Conservation (phyloP, 2,797 vertebrate genomes). For the Pelobates cultripes region DNA sequence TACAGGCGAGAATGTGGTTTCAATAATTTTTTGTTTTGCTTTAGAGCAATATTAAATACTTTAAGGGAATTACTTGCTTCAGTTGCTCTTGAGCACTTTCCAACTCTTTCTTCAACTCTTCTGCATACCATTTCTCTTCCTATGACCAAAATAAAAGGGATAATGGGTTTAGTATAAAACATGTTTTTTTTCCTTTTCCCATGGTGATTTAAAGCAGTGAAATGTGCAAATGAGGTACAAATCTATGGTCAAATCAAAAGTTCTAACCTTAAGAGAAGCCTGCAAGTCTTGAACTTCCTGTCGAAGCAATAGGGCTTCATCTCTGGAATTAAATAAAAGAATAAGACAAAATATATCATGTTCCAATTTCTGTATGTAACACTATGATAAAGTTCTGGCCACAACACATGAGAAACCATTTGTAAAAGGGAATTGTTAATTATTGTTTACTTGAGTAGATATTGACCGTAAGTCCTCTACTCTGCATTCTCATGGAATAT, state of each 20-base stretch:
- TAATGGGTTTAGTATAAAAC: too few relatives aligned
- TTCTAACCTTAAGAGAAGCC: conserved; percentile 87
- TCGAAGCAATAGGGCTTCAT: conserved; percentile 87
- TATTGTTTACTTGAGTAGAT: too few relatives aligned
- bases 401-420: too few relatives aligned
- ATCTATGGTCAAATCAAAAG: neutral
- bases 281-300: conserved; percentile 96
- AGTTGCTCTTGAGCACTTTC: conserved; percentile 96
- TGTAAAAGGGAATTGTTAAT: too few relatives aligned
- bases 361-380: too few relatives aligned
- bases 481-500: too few relatives aligned
- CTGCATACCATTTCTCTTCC: conserved; percentile 98
- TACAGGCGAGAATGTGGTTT: too few relatives aligned
- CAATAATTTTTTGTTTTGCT: neutral
- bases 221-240: too few relatives aligned
- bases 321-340: conserved; percentile 67
- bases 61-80: conserved; percentile 97
- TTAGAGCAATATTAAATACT: conserved; percentile 72
- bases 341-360: neutral
- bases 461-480: too few relatives aligned
- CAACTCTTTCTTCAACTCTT: conserved; percentile 97
- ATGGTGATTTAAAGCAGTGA: too few relatives aligned
- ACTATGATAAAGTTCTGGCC: too few relatives aligned
- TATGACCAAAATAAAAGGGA: conserved; percentile 57
- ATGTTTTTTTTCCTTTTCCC: too few relatives aligned